Conservation (phyloP, 92 coral and sea anemone species). For the Epizoanthus scotinus region DNA sequence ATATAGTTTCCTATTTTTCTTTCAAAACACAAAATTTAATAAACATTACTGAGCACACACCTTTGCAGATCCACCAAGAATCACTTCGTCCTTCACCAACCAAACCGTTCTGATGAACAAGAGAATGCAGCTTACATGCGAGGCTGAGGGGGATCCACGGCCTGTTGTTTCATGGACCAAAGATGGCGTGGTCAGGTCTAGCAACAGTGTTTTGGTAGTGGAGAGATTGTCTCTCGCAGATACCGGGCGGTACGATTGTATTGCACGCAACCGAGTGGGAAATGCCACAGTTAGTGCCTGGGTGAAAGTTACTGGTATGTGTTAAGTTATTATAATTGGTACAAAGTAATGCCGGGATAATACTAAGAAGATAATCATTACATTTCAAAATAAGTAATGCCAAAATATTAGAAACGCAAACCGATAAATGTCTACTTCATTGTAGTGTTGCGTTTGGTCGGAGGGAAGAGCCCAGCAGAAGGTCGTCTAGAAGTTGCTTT, state of each 20-base stretch:
- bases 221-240: not conserved
- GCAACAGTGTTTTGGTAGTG: not conserved
- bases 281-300: not conserved
- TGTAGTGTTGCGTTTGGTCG: not conserved
- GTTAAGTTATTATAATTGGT: too few species aligned
- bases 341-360: too few species aligned
- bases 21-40: too few species aligned
- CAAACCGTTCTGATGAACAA: not conserved
- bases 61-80: too few species aligned
- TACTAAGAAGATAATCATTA: too few species aligned
- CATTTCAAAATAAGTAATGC: not conserved
- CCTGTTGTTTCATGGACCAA: slow-evolving; percentile 2
- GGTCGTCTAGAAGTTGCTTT: slow-evolving; percentile 10
- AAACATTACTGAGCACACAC: too few species aligned
- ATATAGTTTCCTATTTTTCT: too few species aligned
- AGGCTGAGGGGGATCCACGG: not conserved
- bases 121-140: not conserved
- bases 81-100: too few species aligned
- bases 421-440: not conserved
- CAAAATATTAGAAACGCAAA: not conserved
- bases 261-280: not conserved
- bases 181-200: not conserved
- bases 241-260: not conserved
- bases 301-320: not conserved
- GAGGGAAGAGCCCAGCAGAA: not conserved